Evolutionary conservation across 2,888 invertebrate species (phyloP), one percentile per base, ranked within the genome.

Genomic region (Prenolepis imparis): DNA sequence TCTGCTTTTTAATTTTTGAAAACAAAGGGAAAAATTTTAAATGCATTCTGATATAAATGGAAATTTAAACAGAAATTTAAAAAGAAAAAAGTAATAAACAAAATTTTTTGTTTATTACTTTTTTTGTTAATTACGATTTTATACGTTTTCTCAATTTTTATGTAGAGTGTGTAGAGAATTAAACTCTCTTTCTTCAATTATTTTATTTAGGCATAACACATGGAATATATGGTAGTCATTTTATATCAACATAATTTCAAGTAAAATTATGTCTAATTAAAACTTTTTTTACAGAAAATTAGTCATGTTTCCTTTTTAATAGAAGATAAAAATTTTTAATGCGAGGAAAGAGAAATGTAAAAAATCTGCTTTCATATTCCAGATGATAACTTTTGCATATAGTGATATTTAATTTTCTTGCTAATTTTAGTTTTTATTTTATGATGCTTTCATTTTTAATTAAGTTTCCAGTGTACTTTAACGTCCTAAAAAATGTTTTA

Each of bases 1-100:
- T 15, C 48, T 32, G 63, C 18, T 55, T 8, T 52, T 66, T 39
- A 52, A 67, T 67, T 67, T 48, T 77, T 12, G 5, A 67, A 18
- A 67, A 55, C 0, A n/a, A 77, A 28, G 1, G 8, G 8, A 73
- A 3, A 0, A 55, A 55, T n/a, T 39, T 75, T n/a, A n/a, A 52
- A 52, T 11, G 36, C 11, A 15, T 67, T 55, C 1, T 67, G 9
- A 67, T 8, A 4, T 5, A 12, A 8, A 36, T 24, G 9, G 5
- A 48, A 63, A 67, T 67, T 77, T 28, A 24, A 9, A 52, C 1
- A 28, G 28, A 28, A 28, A 28, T 28, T 28, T 28, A 18, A n/a
- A n/a, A n/a, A 48, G 3, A n/a, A 59, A 15, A 12, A 52, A 36
- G 39, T 12, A 24, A 8, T 52, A 21, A 73, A 48, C 11, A 66